These are phyloP conservation scores for Hydrolagus affinis DNA, from an alignment of 2,113 vertebrate species.

Conservation along the genomic window DNA sequence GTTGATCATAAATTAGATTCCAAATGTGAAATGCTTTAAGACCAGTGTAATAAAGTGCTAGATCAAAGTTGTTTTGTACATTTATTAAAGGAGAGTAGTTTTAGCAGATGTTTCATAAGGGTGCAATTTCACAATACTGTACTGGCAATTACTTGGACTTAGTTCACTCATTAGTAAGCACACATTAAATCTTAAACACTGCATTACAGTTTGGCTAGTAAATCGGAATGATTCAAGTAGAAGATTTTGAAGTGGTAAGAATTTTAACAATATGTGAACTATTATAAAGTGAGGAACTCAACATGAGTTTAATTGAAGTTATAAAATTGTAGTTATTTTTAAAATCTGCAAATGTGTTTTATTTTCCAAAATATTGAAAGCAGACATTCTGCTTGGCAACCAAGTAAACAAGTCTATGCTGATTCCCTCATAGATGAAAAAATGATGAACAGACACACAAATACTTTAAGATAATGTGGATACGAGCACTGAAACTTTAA, in stretches of 20 bases:
- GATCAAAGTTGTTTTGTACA: too few species aligned
- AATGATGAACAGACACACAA: background rate
- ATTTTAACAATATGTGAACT: background rate
- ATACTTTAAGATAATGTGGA: background rate
- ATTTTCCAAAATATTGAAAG: constrained; percentile 3
- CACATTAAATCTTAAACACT: background rate
- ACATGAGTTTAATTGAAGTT: background rate
- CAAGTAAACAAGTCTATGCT: background rate
- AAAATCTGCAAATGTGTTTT: background rate
- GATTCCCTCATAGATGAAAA: background rate
- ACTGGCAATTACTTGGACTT: too few species aligned
- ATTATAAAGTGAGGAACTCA: constrained; percentile 7
- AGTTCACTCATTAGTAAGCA: background rate
- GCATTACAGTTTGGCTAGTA: background rate
- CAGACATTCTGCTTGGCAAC: background rate
- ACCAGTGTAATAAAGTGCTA: too few species aligned
- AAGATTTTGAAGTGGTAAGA: background rate
- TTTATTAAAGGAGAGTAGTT: too few species aligned
- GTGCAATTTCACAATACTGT: too few species aligned
- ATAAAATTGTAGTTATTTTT: background rate
- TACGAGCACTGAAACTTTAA: too few species aligned
- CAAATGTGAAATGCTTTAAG: too few species aligned
- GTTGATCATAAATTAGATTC: too few species aligned
- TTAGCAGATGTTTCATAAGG: too few species aligned
- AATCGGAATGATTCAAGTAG: too few species aligned